These are phyloP conservation scores for Megathymus violae DNA, from an alignment of 1,140 invertebrate species.

Conservation along the genomic window DNA sequence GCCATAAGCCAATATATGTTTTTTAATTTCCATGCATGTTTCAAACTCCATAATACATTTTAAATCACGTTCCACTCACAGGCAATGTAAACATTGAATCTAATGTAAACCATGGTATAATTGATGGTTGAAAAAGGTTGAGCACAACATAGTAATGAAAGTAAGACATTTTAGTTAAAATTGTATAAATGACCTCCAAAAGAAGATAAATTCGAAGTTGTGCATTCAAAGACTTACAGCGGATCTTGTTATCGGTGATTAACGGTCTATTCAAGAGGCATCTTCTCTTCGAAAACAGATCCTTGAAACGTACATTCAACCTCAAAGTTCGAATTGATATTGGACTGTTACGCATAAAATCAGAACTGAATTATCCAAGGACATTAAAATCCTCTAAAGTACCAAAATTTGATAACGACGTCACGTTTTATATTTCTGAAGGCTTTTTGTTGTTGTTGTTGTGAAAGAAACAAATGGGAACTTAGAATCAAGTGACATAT, in stretches of 20 bases:
- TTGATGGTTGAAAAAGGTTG: not conserved
- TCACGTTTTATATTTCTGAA: too few relatives aligned
- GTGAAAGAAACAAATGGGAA: too few relatives aligned
- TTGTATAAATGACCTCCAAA: conserved; percentile 16
- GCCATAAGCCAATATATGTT: too few relatives aligned
- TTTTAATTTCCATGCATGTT: too few relatives aligned
- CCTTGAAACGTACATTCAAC: conserved; percentile 18
- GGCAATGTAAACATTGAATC: not conserved
- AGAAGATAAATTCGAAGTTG: conserved; percentile 13
- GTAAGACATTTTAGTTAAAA: conserved; percentile 9
- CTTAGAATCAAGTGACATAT: too few relatives aligned
- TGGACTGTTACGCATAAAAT: conserved; percentile 16
- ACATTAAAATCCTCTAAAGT: not conserved
- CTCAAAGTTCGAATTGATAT: conserved; percentile 23
- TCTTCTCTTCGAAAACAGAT: conserved; percentile 17
- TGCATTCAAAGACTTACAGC: conserved; percentile 18
- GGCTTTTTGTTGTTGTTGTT: too few relatives aligned
- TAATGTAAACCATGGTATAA: not conserved
- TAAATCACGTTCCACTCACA: not conserved
- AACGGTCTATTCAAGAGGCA: conserved; percentile 25
- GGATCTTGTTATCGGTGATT: conserved; percentile 22
- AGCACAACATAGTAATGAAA: not conserved
- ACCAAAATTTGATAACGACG: too few relatives aligned
- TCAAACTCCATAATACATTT: too few relatives aligned
- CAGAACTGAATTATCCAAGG: conserved; percentile 4